Evolutionary conservation across 2,113 vertebrate genomes (phyloP), one percentile per base, ranked within the genome.

Genomic region (Protobothrops mucrosquamatus): DNA sequence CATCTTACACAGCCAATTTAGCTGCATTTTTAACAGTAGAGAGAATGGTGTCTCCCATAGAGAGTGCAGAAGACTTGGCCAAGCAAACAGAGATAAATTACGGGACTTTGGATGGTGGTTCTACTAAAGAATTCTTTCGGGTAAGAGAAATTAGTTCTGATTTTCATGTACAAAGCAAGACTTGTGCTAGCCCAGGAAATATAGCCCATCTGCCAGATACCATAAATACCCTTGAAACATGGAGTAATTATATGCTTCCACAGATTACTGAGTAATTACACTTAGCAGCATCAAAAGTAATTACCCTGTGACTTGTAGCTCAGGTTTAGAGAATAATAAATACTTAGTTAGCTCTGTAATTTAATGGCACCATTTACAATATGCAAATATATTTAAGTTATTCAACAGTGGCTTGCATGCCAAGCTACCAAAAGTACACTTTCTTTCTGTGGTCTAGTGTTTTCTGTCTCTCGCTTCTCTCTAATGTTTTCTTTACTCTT

Each of bases 31-130:
- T 99, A 96, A 99, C 99, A 0, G 99, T 99, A 94, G 99, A 99
- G 96, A 98, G 99, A 96, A 99, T 99, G 99, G 99, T 99, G 95
- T 99, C 99, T 20, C 99, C 99, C 94, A 99, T 99, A 0, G 99
- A 99, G 97, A 99, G 99, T 6, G 99, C 99, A 0, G 99, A 99
- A 95, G 99, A 99, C 96, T 97, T 99, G 95, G 99, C 99, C 85
- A 99, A 99, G 97, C 99, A 99, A 97, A 99, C 99, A 0, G 99
- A 99, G 97, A 99, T 99, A 0, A 98, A 99, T 61, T 99, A 99
- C 3, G 99, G 99, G 55, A 99, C 99, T 0, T 97, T 99, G 93
- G 99, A 99, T 92, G 99, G 98, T 43, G 99, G 99, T 92, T 99
- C 99, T 88, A 99, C 99, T 87, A 99, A 99, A 97, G 99, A 99